Conservation (phyloP, 2,888 invertebrate species). For the Myopa tessellatipennis region DNA sequence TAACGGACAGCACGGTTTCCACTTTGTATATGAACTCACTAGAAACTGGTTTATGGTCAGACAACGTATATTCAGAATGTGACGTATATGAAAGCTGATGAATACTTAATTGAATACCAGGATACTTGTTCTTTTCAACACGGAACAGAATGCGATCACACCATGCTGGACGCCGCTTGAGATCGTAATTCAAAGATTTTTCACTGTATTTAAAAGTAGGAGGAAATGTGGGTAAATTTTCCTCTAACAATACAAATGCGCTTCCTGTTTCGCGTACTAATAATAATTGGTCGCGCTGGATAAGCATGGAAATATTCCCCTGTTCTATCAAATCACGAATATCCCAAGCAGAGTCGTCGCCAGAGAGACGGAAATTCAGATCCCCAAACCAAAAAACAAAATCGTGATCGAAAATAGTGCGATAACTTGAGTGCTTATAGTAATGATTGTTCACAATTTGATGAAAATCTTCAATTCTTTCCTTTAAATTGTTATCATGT, state of each 20-base stretch:
- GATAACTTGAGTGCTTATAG: slow-evolving; percentile 80
- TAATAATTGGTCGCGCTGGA: slow-evolving; percentile 81
- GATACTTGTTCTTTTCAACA: slow-evolving; percentile 84
- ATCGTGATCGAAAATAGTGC: slow-evolving; percentile 92
- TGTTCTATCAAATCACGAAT: slow-evolving; percentile 76
- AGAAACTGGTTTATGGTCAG: slow-evolving; percentile 94
- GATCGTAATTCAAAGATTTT: slow-evolving; percentile 80
- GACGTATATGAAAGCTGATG: slow-evolving; percentile 82
- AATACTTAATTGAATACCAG: slow-evolving; percentile 80
- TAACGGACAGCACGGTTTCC: slow-evolving; percentile 45
- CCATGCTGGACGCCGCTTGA: slow-evolving; percentile 93
- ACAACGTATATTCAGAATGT: slow-evolving; percentile 80
- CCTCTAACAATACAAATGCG: slow-evolving; percentile 85
- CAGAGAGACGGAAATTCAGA: slow-evolving; percentile 84
- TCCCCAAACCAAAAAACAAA: slow-evolving; percentile 95
- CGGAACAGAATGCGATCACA: slow-evolving; percentile 92
- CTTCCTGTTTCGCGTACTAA: slow-evolving; percentile 78
- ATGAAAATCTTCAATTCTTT: slow-evolving; percentile 88
- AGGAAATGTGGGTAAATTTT: slow-evolving; percentile 80
- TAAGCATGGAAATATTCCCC: slow-evolving; percentile 74
- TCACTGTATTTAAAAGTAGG: slow-evolving; percentile 89
- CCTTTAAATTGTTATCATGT: slow-evolving; percentile 84
- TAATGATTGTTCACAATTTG: slow-evolving; percentile 85
- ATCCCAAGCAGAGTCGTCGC: slow-evolving; percentile 75
- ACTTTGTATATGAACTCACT: slow-evolving; percentile 73